Percentiles rank a stretch among this genome's conserved stretches.
Evolutionary conservation across 2,797 vertebrate genomes (phyloP).

Genomic region (Thunnus albacares): DNA sequence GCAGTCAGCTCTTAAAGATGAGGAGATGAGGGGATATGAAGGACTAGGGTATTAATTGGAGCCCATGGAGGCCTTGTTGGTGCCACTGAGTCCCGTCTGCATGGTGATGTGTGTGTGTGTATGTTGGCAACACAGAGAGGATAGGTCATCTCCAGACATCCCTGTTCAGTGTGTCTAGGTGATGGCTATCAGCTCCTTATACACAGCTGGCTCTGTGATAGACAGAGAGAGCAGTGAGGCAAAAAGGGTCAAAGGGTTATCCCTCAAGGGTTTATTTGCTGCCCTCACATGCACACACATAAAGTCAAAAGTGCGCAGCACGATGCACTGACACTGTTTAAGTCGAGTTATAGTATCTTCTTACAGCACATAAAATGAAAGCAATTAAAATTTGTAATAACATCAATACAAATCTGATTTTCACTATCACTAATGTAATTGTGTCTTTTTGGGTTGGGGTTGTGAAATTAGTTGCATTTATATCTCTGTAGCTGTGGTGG

Average conservation of each 20-base stretch:
- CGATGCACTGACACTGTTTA: not conserved
- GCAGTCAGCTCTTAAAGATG: constrained; percentile 82
- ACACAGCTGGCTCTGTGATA: constrained; percentile 31
- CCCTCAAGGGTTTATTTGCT: constrained; percentile 13
- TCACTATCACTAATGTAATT: not conserved
- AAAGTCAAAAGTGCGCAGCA: not conserved
- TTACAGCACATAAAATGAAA: not conserved
- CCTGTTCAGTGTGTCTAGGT: constrained; percentile 51
- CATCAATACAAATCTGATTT: not conserved
- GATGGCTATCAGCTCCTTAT: constrained; percentile 61
- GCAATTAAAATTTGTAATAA: not conserved
- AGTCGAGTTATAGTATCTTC: not conserved
- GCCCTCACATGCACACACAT: constrained; percentile 18
- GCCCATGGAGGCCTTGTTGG: constrained; percentile 77
- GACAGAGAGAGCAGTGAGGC: constrained; percentile 21
- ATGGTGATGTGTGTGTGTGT: constrained; percentile 32
- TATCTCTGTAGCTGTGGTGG: not conserved
- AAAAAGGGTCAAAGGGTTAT: constrained; percentile 22
- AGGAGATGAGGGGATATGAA: constrained; percentile 82
- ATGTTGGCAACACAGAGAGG: constrained; percentile 24
- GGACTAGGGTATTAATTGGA: constrained; percentile 83
- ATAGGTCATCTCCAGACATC: constrained; percentile 66
- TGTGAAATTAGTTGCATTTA: not conserved
- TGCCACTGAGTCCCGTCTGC: constrained; percentile 82
- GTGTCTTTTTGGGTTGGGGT: not conserved